phyloP scores from a whole-genome alignment of 2,113 vertebrate genomes.

The Andinoacara biseriatus region DNA sequence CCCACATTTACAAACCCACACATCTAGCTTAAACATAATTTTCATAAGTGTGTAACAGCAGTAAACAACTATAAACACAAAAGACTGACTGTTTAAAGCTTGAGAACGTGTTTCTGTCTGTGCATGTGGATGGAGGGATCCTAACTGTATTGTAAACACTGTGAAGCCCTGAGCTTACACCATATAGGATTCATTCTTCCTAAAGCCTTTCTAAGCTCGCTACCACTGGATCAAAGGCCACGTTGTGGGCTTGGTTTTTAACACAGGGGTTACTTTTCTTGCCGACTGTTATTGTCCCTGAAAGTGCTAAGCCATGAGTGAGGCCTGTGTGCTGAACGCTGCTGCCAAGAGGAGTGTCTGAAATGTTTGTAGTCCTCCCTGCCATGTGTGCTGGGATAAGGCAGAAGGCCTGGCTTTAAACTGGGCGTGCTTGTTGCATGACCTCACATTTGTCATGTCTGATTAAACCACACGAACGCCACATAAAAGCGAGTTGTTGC shows the following conservation, averaged over 20 bases:
- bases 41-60: background rate
- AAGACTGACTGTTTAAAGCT: background rate
- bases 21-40: background rate
- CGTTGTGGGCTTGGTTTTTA: conserved; percentile 60
- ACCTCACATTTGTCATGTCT: conserved; percentile 43
- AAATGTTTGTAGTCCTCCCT: conserved; percentile 12
- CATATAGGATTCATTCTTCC: conserved; percentile 43
- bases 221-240: conserved; percentile 59
- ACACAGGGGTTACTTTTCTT: conserved; percentile 37
- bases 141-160: conserved; percentile 32
- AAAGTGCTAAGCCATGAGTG: conserved; percentile 59
- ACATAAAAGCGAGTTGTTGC: background rate
- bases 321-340: conserved; percentile 34
- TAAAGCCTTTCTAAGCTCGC: conserved; percentile 35
- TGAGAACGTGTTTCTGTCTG: conserved; percentile 13
- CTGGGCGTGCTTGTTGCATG: conserved; percentile 35
- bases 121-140: background rate
- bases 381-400: conserved; percentile 34
- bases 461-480: conserved; percentile 10
- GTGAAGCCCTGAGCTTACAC: conserved; percentile 28
- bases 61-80: background rate
- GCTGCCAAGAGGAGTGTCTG: conserved; percentile 49
- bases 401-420: conserved; percentile 20
- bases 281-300: conserved; percentile 53
- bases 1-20: background rate